These are phyloP conservation scores for Tachina grossa DNA, from an alignment of 2,888 invertebrate genomes.

Conservation along the genomic window DNA sequence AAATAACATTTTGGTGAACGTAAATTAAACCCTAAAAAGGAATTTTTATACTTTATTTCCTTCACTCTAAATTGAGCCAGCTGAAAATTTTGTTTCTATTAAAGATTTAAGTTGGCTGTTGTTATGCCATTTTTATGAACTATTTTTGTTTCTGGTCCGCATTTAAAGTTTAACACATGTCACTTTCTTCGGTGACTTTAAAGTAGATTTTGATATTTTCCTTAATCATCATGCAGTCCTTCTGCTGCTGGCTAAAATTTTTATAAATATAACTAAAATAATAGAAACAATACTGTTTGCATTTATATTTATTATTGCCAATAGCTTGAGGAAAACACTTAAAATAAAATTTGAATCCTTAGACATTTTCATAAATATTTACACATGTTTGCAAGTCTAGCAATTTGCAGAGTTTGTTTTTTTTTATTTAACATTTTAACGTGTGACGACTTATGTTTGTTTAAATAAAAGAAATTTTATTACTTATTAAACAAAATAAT, in stretches of 20 bases:
- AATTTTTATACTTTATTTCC: not conserved
- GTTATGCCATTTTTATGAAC: not conserved
- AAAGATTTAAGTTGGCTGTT: constrained; percentile 2
- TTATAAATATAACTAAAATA: not conserved
- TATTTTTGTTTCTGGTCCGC: not conserved
- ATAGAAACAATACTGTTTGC: no score
- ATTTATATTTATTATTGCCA: constrained; percentile 47
- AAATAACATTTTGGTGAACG: constrained; percentile 47
- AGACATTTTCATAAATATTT: constrained; percentile 16
- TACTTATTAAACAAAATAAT: constrained; percentile 49
- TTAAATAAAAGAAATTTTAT: constrained; percentile 21
- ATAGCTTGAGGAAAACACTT: constrained; percentile 42
- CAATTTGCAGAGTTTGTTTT: not conserved
- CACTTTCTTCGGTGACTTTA: constrained; percentile 43
- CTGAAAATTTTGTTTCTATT: not conserved
- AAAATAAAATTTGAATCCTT: constrained; percentile 26
- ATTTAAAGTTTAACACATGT: constrained; percentile 37
- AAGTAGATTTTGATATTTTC: constrained; percentile 4
- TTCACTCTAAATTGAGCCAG: not conserved
- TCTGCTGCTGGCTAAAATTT: not conserved
- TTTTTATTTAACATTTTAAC: not conserved
- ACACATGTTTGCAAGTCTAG: not conserved
- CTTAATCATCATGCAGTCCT: not conserved
- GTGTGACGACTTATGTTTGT: not conserved
- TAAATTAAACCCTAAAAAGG: constrained; percentile 29